Conservation (phyloP, 2,888 invertebrate species). For the Sympetrum striolatum region DNA sequence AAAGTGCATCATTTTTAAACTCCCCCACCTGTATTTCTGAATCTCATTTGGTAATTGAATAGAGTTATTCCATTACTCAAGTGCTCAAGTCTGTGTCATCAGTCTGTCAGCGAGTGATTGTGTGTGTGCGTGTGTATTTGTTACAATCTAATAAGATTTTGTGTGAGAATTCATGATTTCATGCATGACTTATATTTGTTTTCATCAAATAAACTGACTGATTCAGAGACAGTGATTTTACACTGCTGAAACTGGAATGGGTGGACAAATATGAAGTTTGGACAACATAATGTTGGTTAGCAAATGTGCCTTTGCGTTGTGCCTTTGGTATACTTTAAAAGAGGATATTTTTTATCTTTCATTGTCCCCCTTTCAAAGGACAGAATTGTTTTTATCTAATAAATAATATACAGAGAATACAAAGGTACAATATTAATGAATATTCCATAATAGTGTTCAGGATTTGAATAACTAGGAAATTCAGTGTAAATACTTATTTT, state of each 20-base stretch:
- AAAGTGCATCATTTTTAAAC: neutral
- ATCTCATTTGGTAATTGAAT: conserved; percentile 19
- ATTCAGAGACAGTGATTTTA: conserved; percentile 19
- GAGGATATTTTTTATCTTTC: neutral
- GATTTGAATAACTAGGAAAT: conserved; percentile 19
- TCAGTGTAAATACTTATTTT: conserved; percentile 31
- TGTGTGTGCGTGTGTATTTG: neutral
- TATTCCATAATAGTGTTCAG: conserved; percentile 34
- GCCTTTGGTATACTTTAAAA: neutral
- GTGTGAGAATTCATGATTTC: conserved; percentile 25
- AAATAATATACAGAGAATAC: conserved; percentile 9
- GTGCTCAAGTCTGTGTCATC: conserved; percentile 43
- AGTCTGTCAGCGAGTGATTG: conserved; percentile 15
- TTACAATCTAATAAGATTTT: neutral
- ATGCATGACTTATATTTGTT: conserved; percentile 32
- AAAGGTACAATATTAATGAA: conserved; percentile 28
- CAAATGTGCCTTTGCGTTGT: conserved; percentile 37
- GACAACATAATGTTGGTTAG: conserved; percentile 13
- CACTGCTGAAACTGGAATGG: neutral
- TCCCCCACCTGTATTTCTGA: conserved; percentile 33
- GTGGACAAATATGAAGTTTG: neutral
- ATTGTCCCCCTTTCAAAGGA: conserved; percentile 3
- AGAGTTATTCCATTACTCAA: conserved; percentile 6
- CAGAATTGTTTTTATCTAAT: conserved; percentile 21
- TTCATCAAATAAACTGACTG: conserved; percentile 21